These are phyloP conservation scores for Sorex araneus DNA, from an alignment of 2,113 vertebrate species.

Conservation along the genomic window DNA sequence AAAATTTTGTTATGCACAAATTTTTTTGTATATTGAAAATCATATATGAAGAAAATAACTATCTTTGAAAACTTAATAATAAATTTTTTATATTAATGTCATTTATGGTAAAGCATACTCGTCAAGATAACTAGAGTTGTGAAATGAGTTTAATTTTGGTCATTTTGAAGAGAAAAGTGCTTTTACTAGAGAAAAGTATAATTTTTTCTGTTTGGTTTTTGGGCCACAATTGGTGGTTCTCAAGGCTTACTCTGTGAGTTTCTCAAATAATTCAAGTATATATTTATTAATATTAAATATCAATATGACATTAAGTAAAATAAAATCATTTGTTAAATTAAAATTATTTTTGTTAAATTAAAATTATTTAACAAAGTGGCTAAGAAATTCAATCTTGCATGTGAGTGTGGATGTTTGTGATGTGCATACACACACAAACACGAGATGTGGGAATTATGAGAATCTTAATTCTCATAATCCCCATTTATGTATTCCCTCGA, in stretches of 20 bases:
- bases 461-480: background rate
- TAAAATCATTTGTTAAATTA: background rate
- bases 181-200: too few species aligned
- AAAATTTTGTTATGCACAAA: background rate
- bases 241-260: background rate
- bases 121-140: slow-evolving; percentile 27
- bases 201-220: too few species aligned
- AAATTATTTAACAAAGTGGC: background rate
- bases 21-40: background rate
- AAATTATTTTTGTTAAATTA: background rate
- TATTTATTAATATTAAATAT: slow-evolving; percentile 30
- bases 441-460: background rate
- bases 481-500: background rate
- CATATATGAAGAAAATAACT: slow-evolving; percentile 1
- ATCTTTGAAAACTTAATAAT: background rate
- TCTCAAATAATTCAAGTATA: slow-evolving; percentile 9
- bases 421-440: background rate
- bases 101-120: background rate
- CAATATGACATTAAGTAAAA: background rate
- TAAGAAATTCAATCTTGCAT: background rate
- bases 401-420: background rate
- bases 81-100: background rate
- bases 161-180: background rate
- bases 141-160: background rate
- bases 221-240: too few species aligned